Evolutionary conservation across 2,797 vertebrate species (phyloP), one percentile per base, ranked within the genome.

Genomic region (Pteronotus mesoamericanus): DNA sequence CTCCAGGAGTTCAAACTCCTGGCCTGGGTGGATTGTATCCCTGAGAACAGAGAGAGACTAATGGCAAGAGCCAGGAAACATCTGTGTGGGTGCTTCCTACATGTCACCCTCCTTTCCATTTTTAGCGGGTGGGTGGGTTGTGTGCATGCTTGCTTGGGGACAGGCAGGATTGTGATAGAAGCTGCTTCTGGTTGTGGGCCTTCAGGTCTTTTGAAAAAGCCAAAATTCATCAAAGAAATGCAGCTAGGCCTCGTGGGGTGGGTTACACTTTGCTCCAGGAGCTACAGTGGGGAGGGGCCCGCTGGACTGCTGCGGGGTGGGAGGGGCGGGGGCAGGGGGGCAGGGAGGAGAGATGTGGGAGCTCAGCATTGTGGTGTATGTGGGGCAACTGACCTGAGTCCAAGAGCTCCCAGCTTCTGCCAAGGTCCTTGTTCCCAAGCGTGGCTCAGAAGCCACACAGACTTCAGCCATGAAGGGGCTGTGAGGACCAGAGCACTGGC

Each of bases 51-150:
- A 71, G 77, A 39, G 69, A 48, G 55, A 84, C 48, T 1, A 37
- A 2, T 11, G 18, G 55, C 44, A 24, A 89, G 57, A 74, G 91
- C 90, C 78, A 83, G 97, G 95, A 96, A 97, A 91, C 94, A 97
- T 51, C 96, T 91, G 95, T 61, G 42, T 6, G 37, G 74, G 32
- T 1, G 7, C 64, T 97, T 95, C 96, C 88, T 53, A 1, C 42
- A 16, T 6, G 72, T 15, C 26, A 44, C 83, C 48, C 84, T 79
- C 68, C 55, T 78, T 75, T 57, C 72, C 57, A 79, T 32, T 42
- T n/a, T 74, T 79, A 51, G 80, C 21, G 46, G 64, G 42, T 53
- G 75, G 55, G 37, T 72, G 79, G n/a, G 22, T 55, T 48, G 57
- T 66, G 69, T 44, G 71, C 5, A n/a, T 46, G 57, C 26, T 21